Conservation (phyloP, 2,888 invertebrate genomes). For the Agonopterix heracliana region DNA sequence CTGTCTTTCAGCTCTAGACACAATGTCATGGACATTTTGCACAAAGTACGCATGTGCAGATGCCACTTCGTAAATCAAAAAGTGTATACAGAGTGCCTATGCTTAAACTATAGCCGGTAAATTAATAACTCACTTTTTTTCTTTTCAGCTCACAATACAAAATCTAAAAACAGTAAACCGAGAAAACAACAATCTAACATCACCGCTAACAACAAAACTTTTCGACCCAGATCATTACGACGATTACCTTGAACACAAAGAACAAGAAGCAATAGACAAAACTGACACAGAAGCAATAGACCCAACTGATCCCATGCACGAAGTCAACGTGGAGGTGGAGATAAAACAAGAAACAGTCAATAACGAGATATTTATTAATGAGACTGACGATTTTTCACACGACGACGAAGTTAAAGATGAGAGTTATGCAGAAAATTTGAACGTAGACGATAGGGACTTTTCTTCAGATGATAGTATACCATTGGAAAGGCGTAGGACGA, state of each 20-base stretch:
- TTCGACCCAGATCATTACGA: slow-evolving; percentile 29
- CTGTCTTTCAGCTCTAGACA: too few species aligned
- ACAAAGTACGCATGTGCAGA: too few species aligned
- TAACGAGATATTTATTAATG: slow-evolving; percentile 10
- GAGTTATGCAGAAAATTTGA: slow-evolving; percentile 14
- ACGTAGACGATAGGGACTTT: slow-evolving; percentile 23
- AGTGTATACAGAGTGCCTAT: too few species aligned
- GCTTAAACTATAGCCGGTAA: too few species aligned
- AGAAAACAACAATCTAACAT: slow-evolving; percentile 26
- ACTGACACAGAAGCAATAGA: slow-evolving; percentile 3
- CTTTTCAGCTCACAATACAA: slow-evolving; percentile 41
- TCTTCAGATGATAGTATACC: slow-evolving; percentile 49
- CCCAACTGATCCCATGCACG: not conserved
- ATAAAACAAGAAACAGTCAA: slow-evolving; percentile 16
- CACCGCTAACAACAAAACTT: slow-evolving; percentile 22
- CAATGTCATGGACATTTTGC: too few species aligned
- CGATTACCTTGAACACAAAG: slow-evolving; percentile 16
- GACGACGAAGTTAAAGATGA: slow-evolving; percentile 14
- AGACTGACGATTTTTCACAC: slow-evolving; percentile 4
- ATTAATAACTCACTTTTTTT: not conserved
- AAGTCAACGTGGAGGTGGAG: slow-evolving; percentile 11
- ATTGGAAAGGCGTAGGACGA: slow-evolving; percentile 28
- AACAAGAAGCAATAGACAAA: slow-evolving; percentile 4
- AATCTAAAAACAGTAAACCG: slow-evolving; percentile 39
- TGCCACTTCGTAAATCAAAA: too few species aligned